phyloP scores from a whole-genome alignment of 2,113 vertebrate genomes.

The Poeciliopsis occidentalis region DNA sequence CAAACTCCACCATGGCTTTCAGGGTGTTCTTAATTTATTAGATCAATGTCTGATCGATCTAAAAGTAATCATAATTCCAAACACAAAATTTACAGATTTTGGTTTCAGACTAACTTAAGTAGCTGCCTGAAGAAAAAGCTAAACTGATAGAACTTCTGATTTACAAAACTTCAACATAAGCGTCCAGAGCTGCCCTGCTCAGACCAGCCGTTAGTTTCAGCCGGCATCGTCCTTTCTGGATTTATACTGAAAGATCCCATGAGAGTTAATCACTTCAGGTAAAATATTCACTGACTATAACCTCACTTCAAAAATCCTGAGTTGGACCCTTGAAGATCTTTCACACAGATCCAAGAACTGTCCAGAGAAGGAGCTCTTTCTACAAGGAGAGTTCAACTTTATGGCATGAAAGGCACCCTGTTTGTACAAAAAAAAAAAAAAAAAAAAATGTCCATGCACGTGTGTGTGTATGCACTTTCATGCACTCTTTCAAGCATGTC shows the following conservation, averaged over 20 bases:
- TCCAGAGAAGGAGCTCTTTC: slow-evolving; percentile 31
- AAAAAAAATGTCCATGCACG: slow-evolving; percentile 49
- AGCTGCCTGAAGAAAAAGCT: too few relatives aligned
- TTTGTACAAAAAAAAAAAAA: slow-evolving; percentile 38
- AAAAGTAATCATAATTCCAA: too few relatives aligned
- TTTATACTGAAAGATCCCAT: neutral
- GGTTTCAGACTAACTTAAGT: too few relatives aligned
- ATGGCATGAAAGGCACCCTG: slow-evolving; percentile 71
- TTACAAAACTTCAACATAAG: too few relatives aligned
- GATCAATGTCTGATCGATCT: too few relatives aligned
- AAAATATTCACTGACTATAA: neutral
- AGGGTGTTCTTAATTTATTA: too few relatives aligned
- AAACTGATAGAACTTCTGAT: too few relatives aligned
- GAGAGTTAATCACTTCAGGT: neutral
- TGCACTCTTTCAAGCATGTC: slow-evolving; percentile 29
- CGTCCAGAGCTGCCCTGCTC: neutral
- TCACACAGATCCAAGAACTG: slow-evolving; percentile 34
- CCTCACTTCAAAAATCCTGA: neutral
- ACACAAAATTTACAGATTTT: too few relatives aligned
- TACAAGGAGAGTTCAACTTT: slow-evolving; percentile 55
- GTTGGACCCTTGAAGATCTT: slow-evolving; percentile 10
- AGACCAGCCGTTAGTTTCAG: neutral
- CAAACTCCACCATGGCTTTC: too few relatives aligned
- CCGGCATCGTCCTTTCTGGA: neutral
- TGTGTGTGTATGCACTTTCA: slow-evolving; percentile 57